Conservation (phyloP, 1,140 invertebrate species). For the Dolichoris vasculosae region DNA sequence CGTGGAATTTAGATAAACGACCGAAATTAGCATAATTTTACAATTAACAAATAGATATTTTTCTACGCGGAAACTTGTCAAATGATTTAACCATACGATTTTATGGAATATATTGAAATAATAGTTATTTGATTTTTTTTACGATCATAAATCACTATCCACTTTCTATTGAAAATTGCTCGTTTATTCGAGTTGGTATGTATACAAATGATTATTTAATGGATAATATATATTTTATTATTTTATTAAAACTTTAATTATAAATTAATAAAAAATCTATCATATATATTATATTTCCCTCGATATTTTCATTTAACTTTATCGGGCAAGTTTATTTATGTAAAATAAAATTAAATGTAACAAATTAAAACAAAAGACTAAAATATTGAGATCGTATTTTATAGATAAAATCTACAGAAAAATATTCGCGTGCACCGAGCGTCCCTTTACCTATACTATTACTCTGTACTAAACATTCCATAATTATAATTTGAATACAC, state of each 20-base stretch:
- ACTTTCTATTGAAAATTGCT: no score
- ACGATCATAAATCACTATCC: no score
- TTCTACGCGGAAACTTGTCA: background rate
- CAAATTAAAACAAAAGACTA: background rate
- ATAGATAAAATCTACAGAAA: background rate
- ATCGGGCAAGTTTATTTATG: background rate
- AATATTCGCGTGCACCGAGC: background rate
- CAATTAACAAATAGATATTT: background rate
- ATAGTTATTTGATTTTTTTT: no score
- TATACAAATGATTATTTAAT: no score
- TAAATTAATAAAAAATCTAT: no score
- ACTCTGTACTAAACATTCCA: background rate
- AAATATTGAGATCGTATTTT: background rate
- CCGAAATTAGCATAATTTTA: background rate
- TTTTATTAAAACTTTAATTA: no score
- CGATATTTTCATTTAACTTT: no score
- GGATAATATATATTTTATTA: no score
- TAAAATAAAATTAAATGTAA: background rate
- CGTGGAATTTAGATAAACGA: background rate
- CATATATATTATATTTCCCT: no score
- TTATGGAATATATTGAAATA: no score
- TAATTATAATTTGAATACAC: background rate
- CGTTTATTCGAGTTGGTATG: no score
- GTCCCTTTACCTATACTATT: background rate
- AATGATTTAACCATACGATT: background rate